These are phyloP conservation scores for Notospermus geniculatus DNA, from an alignment of 1,140 invertebrate genomes.

Conservation along the genomic window DNA sequence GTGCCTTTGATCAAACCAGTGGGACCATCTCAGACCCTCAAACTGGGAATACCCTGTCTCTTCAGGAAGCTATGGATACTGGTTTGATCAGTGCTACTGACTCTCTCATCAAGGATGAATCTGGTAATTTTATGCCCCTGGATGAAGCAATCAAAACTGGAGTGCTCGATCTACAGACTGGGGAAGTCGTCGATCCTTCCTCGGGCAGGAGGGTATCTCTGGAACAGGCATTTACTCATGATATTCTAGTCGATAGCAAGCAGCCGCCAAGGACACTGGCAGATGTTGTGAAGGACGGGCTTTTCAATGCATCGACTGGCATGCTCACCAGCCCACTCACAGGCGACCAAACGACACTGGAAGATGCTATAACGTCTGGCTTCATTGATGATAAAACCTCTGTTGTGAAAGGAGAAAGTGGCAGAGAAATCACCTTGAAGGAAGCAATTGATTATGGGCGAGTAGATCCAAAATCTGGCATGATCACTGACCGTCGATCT, in stretches of 20 bases:
- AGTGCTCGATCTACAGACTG: slow-evolving; percentile 69
- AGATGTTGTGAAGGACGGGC: slow-evolving; percentile 77
- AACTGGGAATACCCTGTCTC: slow-evolving; percentile 57
- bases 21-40: slow-evolving; percentile 65
- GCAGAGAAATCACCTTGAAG: slow-evolving; percentile 58
- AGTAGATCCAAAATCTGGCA: slow-evolving; percentile 20
- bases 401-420: slow-evolving; percentile 75
- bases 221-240: neutral
- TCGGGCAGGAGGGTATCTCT: slow-evolving; percentile 50
- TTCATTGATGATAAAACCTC: slow-evolving; percentile 58
- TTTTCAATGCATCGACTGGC: slow-evolving; percentile 70
- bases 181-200: slow-evolving; percentile 70
- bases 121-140: no score
- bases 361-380: slow-evolving; percentile 1
- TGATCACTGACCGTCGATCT: neutral
- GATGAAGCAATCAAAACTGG: no score
- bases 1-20: slow-evolving; percentile 74
- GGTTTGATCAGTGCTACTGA: slow-evolving; percentile 73
- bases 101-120: no score
- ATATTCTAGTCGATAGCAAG: neutral
- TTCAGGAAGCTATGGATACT: slow-evolving; percentile 69
- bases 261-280: slow-evolving; percentile 61
- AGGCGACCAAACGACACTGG: slow-evolving; percentile 27
- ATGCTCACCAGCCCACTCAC: slow-evolving; percentile 65
- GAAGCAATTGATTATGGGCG: slow-evolving; percentile 47